Percentiles rank a stretch among this genome's conserved stretches.
Conservation (phyloP, 37 sponge, comb jelly and placozoan species). For the Bolinopsis microptera region DNA sequence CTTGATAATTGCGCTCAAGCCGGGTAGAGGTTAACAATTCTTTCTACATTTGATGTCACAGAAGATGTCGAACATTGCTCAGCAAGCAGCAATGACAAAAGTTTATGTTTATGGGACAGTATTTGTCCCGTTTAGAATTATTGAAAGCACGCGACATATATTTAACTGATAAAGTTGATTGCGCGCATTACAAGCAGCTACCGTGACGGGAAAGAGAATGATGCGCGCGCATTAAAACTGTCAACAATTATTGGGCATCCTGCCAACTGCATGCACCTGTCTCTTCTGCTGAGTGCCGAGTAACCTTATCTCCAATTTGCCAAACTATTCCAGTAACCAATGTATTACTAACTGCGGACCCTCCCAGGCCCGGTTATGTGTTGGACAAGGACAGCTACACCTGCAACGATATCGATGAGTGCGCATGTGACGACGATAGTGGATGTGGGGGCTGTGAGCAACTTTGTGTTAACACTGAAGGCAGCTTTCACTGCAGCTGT, state of each 20-base stretch:
- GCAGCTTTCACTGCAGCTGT: not conserved
- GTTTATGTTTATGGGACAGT: not conserved
- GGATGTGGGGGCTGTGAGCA: conserved; percentile 19
- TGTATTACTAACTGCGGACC: not conserved
- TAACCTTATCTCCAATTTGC: not conserved
- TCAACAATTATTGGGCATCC: not conserved
- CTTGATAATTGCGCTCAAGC: no score
- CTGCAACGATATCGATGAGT: conserved; percentile 1
- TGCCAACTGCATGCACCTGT: not conserved
- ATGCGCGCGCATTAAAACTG: not conserved
- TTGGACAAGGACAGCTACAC: not conserved
- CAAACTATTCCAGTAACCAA: not conserved
- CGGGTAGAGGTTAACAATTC: no score
- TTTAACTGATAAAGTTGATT: not conserved
- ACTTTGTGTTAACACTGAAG: not conserved
- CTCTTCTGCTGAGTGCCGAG: not conserved
- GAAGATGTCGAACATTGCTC: no score
- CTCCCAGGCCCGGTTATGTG: not conserved
- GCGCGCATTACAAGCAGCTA: not conserved
- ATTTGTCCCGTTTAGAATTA: not conserved
- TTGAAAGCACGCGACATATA: not conserved
- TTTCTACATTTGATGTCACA: no score
- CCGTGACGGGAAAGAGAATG: not conserved
- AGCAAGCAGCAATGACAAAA: no score
- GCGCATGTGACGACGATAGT: not conserved